Percentiles rank a stretch among this genome's conserved stretches.
Conservation (phyloP, 1,140 invertebrate genomes). For the Drosophila murphyi region DNA sequence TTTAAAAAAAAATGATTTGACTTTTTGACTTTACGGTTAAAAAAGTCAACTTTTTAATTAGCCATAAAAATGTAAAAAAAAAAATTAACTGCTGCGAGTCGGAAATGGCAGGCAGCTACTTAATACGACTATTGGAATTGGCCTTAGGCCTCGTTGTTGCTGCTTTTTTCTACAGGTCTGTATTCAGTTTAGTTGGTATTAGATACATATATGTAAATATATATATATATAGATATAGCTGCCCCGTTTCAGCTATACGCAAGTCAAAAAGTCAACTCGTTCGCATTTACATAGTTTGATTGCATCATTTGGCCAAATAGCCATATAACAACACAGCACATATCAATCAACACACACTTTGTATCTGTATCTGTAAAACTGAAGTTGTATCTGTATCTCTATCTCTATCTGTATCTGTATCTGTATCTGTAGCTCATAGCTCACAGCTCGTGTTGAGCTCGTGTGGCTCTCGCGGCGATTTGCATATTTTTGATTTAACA, state of each 20-base stretch:
- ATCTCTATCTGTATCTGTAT: constrained; percentile 12
- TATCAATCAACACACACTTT: constrained; percentile 73
- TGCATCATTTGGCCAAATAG: constrained; percentile 80
- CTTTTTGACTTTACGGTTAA: constrained; percentile 76
- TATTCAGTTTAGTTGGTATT: neutral
- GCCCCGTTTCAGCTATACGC: constrained; percentile 15
- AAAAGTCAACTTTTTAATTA: constrained; percentile 75
- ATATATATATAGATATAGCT: constrained; percentile 2
- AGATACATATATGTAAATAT: neutral
- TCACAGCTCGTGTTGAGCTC: constrained; percentile 35
- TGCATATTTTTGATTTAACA: constrained; percentile 83
- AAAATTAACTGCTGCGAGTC: constrained; percentile 30
- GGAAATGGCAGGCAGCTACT: constrained; percentile 62
- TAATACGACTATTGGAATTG: constrained; percentile 44
- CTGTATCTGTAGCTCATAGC: constrained; percentile 4
- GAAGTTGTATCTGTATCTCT: constrained; percentile 29
- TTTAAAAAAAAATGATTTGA: constrained; percentile 68
- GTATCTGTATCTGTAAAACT: constrained; percentile 17
- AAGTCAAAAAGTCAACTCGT: constrained; percentile 67
- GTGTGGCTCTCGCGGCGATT: constrained; percentile 62
- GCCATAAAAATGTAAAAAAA: constrained; percentile 60
- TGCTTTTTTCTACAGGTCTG: neutral
- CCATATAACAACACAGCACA: constrained; percentile 78
- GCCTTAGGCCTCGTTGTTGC: constrained; percentile 37
- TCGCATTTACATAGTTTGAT: constrained; percentile 80